Conservation (phyloP, 2,888 invertebrate genomes). For the Fragum sueziense region DNA sequence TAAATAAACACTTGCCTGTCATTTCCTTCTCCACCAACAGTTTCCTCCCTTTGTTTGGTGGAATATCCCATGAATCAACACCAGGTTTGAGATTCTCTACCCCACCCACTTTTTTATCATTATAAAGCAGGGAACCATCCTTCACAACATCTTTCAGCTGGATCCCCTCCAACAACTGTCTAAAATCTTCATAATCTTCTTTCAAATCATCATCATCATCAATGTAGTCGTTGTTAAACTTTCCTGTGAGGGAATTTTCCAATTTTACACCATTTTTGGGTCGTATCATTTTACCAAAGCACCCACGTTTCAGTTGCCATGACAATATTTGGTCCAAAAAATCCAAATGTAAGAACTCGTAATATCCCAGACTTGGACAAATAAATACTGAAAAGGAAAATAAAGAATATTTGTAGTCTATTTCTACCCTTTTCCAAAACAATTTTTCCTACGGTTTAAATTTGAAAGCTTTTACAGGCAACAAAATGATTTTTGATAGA, state of each 20-base stretch:
- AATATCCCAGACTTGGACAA: slow-evolving; percentile 79
- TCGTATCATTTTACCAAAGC: slow-evolving; percentile 72
- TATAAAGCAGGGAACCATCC: slow-evolving; percentile 3
- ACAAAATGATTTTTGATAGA: too few species aligned
- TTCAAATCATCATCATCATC: background rate
- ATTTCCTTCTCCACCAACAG: slow-evolving; percentile 72
- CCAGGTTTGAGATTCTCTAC: background rate
- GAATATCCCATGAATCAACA: slow-evolving; percentile 27
- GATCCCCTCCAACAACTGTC: background rate
- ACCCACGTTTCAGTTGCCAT: slow-evolving; percentile 78
- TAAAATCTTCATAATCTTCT: slow-evolving; percentile 13
- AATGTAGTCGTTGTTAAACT: background rate
- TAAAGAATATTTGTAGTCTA: too few species aligned
- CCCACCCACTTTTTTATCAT: background rate
- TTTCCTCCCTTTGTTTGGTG: slow-evolving; percentile 58
- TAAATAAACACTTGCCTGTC: slow-evolving; percentile 57
- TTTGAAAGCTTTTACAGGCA: too few species aligned
- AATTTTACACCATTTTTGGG: background rate
- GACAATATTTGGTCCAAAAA: slow-evolving; percentile 76
- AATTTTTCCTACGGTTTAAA: too few species aligned
- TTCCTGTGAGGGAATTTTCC: background rate
- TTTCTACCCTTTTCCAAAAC: too few species aligned
- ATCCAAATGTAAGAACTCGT: slow-evolving; percentile 77
- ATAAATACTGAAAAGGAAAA: slow-evolving; percentile 79
- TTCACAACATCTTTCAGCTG: slow-evolving; percentile 11